These are phyloP conservation scores for Cephus nigrinus DNA, from an alignment of 2,888 invertebrate species.

Conservation along the genomic window DNA sequence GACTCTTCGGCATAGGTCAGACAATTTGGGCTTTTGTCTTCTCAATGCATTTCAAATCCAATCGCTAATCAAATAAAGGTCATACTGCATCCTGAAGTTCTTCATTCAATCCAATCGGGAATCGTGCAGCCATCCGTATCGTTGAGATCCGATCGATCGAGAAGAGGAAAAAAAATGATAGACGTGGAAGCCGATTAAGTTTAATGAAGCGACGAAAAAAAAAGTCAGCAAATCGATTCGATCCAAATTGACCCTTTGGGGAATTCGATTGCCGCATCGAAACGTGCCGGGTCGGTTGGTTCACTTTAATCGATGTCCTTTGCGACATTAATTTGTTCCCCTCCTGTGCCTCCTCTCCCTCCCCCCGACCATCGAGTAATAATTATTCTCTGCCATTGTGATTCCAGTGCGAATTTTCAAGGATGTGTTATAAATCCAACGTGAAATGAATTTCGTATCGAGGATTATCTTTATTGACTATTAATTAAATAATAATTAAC, in stretches of 20 bases:
- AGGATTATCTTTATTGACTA: neutral
- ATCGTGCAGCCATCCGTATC: neutral
- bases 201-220: neutral
- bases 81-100: neutral
- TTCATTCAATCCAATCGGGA: neutral
- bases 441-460: neutral
- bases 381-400: too few relatives aligned
- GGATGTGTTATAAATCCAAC: neutral
- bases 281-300: neutral
- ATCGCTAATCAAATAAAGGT: neutral
- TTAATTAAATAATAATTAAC: neutral
- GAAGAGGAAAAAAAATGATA: neutral
- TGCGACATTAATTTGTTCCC: neutral
- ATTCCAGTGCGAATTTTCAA: neutral
- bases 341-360: neutral
- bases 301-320: neutral
- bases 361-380: too few relatives aligned
- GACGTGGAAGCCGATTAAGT: neutral
- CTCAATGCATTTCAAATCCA: neutral
- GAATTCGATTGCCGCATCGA: neutral
- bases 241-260: neutral
- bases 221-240: neutral
- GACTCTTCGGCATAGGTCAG: neutral
- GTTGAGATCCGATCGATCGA: neutral
- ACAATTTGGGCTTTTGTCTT: neutral